Evolutionary conservation across 2,113 vertebrate species (phyloP).

Genomic region (Ptychochromis oligacanthus): DNA sequence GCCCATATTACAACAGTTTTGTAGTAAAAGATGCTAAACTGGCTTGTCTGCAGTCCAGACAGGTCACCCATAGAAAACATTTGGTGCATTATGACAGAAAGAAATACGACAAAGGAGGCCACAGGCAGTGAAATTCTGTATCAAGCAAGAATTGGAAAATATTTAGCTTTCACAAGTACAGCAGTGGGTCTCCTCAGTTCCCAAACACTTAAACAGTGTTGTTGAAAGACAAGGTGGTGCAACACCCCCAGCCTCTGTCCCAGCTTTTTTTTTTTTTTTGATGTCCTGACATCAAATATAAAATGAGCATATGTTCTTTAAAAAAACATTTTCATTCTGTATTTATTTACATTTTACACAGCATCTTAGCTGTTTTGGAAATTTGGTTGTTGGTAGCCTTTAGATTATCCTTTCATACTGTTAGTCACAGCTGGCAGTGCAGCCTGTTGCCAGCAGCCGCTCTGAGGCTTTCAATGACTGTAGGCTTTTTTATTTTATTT

Average conservation of each 20-base stretch:
- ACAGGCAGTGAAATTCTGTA: background rate
- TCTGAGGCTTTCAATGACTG: conserved; percentile 2
- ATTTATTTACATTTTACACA: background rate
- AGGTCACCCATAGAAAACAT: background rate
- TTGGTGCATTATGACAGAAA: background rate
- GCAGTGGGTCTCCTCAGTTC: background rate
- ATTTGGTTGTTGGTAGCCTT: background rate
- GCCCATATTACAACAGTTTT: background rate
- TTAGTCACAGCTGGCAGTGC: conserved; percentile 38
- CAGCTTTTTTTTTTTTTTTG: no score
- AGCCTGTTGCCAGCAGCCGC: conserved; percentile 24
- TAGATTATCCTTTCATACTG: background rate
- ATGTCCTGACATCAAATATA: no score
- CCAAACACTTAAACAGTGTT: background rate
- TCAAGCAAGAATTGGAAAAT: background rate
- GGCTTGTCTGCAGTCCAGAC: background rate
- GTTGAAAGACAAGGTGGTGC: background rate
- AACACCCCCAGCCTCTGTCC: background rate
- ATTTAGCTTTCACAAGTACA: background rate
- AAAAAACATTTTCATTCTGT: background rate
- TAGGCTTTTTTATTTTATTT: conserved; percentile 13
- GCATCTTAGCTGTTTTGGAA: background rate
- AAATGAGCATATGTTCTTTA: no score
- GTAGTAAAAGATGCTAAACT: background rate
- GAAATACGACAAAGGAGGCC: background rate